Conservation (phyloP, 2,797 vertebrate species). For the Myripristis jacobus region DNA sequence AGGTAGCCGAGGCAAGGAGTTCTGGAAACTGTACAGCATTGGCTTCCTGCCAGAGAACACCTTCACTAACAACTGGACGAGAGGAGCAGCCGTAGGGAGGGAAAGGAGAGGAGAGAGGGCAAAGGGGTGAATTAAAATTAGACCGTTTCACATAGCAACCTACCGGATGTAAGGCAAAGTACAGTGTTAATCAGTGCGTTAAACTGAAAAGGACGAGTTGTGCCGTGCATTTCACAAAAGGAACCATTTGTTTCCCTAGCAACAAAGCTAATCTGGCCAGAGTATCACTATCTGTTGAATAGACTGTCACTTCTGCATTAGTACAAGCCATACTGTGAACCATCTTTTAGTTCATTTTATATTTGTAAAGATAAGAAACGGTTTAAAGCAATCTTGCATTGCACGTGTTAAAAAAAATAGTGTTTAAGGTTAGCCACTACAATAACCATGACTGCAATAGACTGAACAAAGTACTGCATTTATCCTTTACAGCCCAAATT, state of each 20-base stretch:
- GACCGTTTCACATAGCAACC: not conserved
- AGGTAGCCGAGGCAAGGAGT: constrained; percentile 91
- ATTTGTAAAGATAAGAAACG: not conserved
- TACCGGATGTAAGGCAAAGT: too few species aligned
- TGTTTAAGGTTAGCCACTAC: too few species aligned
- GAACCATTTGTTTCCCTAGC: not conserved
- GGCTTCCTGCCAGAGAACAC: constrained; percentile 95
- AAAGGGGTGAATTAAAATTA: constrained; percentile 10
- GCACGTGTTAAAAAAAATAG: too few species aligned
- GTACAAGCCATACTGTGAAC: not conserved
- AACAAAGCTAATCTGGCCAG: too few species aligned
- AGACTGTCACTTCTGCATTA: not conserved
- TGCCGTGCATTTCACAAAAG: not conserved
- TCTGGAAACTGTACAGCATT: constrained; percentile 98
- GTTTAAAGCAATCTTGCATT: not conserved
- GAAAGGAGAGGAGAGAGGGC: not conserved
- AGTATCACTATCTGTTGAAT: not conserved
- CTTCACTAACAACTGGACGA: constrained; percentile 85
- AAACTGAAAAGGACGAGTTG: not conserved
- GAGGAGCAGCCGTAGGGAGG: constrained; percentile 26
- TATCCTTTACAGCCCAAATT: not conserved
- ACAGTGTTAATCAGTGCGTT: not conserved
- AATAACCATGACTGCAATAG: too few species aligned
- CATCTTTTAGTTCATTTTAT: not conserved
- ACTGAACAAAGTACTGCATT: too few species aligned